A percentile compares a stretch with the other conserved stretches of the same genome.
Conservation (phyloP, 2,888 invertebrate genomes). For the Julus scandinavius region DNA sequence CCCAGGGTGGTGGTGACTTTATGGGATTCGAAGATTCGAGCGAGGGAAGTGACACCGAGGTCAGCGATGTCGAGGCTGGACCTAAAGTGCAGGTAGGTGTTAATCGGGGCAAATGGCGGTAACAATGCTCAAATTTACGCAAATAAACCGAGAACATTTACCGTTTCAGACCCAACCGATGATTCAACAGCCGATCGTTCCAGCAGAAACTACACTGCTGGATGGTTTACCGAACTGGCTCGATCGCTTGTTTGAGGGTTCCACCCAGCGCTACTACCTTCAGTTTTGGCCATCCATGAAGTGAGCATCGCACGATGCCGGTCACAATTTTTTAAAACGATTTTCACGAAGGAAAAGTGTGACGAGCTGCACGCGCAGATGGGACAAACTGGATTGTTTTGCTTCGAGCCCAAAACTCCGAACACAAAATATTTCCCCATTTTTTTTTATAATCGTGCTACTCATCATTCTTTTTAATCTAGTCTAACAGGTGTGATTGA, state of each 20-base stretch:
- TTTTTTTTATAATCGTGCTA: slow-evolving; percentile 28
- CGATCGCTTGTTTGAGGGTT: slow-evolving; percentile 95
- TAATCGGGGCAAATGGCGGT: not conserved
- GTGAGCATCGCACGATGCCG: slow-evolving; percentile 50
- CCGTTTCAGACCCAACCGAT: not conserved
- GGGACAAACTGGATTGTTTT: slow-evolving; percentile 43
- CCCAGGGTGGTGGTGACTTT: slow-evolving; percentile 74
- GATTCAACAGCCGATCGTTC: slow-evolving; percentile 19
- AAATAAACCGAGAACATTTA: not conserved
- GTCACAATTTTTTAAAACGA: not conserved
- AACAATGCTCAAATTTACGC: not conserved
- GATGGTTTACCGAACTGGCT: slow-evolving; percentile 96
- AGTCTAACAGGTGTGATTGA: slow-evolving; percentile 35
- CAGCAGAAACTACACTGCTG: slow-evolving; percentile 68
- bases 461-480: not conserved
- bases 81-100: slow-evolving; percentile 58
- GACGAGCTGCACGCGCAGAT: not conserved
- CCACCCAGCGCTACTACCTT: slow-evolving; percentile 93
- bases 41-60: slow-evolving; percentile 65
- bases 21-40: slow-evolving; percentile 82
- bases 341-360: not conserved
- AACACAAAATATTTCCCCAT: not conserved
- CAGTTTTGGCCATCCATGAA: slow-evolving; percentile 88
- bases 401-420: slow-evolving; percentile 36
- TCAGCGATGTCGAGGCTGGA: slow-evolving; percentile 67